Evolutionary conservation across 2,888 invertebrate genomes (phyloP), one percentile per base, ranked within the genome.

Genomic region (Drosophila kuntzei): DNA sequence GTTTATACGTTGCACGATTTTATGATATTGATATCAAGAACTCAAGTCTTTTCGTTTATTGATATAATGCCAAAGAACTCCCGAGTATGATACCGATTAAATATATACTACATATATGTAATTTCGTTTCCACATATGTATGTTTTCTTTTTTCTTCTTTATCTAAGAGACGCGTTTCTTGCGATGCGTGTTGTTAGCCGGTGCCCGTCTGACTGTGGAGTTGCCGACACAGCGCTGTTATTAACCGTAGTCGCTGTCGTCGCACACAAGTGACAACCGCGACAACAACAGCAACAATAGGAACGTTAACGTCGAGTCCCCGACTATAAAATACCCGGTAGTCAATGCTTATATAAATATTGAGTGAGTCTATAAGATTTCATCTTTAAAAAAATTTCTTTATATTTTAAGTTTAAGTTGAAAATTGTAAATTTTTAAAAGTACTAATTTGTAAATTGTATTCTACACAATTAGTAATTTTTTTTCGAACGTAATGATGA

Each of bases 121-220:
- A 41, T 51, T 51, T 60, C 39, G 41, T 69, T 55, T 18, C 60
- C 57, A 61, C 55, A 75, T 66, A 63, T 67, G 20, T 20, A 20
- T 22, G 50, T 53, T 57, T 76, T 44, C 9, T 41, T 43, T 64
- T 62, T 36, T 50, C 39, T 44, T 8, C 20, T 46, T 44, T 39
- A 43, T 46, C 66, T 54, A 64, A 63, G 58, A 59, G 46, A 50
- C 64, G 76, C 68, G 60, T 55, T 57, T 67, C 58, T 74, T 58
- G 60, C 71, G 59, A 70, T 76, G 76, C 71, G 74, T 70, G 25
- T 75, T 63, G 71, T 59, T 71, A 71, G 75, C 75, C 76, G 75
- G 75, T 75, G 71, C 67, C 75, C 76, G 68, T 75, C 59, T 68
- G 87, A 86, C 87, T 83, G 87, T 60, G 62, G 66, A 76, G 79